Percentiles rank a stretch among this genome's conserved stretches.
phyloP scores from a whole-genome alignment of 2,797 vertebrate species.

The Lutjanus argentimaculatus region DNA sequence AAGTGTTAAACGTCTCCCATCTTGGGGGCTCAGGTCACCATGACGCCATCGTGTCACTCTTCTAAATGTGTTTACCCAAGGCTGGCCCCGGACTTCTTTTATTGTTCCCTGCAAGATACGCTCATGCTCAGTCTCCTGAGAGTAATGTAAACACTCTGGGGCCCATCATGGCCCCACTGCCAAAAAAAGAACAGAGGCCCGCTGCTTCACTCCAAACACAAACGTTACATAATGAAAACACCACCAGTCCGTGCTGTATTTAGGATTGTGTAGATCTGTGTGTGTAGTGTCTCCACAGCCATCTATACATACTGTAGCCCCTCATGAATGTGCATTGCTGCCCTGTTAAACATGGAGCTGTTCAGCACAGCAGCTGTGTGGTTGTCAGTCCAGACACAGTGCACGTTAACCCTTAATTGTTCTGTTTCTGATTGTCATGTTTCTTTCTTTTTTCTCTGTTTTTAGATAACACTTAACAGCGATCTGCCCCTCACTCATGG shows the following conservation, averaged over 20 bases:
- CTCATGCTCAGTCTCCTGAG: slow-evolving; percentile 63
- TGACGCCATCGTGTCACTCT: slow-evolving; percentile 57
- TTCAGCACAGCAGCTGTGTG: slow-evolving; percentile 7
- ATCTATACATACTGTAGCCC: slow-evolving; percentile 1
- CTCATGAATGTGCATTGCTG: slow-evolving; percentile 37
- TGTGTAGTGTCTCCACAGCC: slow-evolving; percentile 13
- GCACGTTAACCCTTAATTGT: slow-evolving; percentile 35
- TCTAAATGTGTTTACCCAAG: slow-evolving; percentile 76
- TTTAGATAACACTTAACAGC: slow-evolving; percentile 58
- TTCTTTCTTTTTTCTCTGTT: slow-evolving; percentile 38
- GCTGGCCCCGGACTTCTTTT: slow-evolving; percentile 64
- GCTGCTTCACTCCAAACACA: slow-evolving; percentile 57
- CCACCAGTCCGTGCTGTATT: slow-evolving; percentile 37
- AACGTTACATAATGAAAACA: slow-evolving; percentile 76
- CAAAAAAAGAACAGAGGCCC: slow-evolving; percentile 75
- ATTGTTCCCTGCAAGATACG: slow-evolving; percentile 64
- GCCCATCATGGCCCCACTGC: slow-evolving; percentile 58
- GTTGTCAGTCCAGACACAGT: slow-evolving; percentile 21
- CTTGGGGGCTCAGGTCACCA: slow-evolving; percentile 34
- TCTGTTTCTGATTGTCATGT: slow-evolving; percentile 3
- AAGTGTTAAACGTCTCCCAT: slow-evolving; percentile 48
- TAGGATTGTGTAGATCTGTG: slow-evolving; percentile 20
- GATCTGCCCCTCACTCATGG: slow-evolving; percentile 50
- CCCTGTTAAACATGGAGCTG: slow-evolving; percentile 30
- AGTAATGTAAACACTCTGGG: slow-evolving; percentile 76